Conservation (phyloP, 2,888 invertebrate species). For the Drosophila siamana region DNA sequence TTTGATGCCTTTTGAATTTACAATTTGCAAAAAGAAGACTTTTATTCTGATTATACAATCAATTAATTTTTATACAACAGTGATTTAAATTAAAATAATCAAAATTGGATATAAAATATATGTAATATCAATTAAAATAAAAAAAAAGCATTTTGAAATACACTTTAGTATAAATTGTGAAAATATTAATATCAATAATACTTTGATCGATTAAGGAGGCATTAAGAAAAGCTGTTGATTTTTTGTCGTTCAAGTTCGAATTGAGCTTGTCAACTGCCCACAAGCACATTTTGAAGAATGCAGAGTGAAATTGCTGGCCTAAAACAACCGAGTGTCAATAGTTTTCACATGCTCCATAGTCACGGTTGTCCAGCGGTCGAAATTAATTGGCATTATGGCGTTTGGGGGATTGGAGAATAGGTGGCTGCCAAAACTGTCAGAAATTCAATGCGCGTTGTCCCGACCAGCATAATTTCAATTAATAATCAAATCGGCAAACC, state of each 20-base stretch:
- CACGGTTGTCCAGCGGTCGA: constrained; percentile 21
- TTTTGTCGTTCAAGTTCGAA: not conserved
- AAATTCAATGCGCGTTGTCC: constrained; percentile 69
- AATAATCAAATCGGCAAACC: constrained; percentile 73
- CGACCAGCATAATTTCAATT: constrained; percentile 74
- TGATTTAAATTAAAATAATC: too few species aligned
- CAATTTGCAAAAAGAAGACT: too few species aligned
- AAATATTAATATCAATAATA: too few species aligned
- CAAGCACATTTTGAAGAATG: not conserved
- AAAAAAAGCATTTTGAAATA: too few species aligned
- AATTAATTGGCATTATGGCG: constrained; percentile 47
- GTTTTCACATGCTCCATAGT: constrained; percentile 21
- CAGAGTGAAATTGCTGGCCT: constrained; percentile 1
- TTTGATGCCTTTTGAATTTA: too few species aligned
- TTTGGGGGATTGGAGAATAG: constrained; percentile 33
- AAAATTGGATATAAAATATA: too few species aligned
- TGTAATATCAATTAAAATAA: too few species aligned
- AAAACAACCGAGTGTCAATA: constrained; percentile 1
- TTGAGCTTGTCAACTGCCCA: not conserved
- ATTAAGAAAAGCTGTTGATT: too few species aligned
- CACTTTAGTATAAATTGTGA: too few species aligned
- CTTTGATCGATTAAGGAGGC: too few species aligned
- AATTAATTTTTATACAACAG: too few species aligned
- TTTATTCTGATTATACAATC: too few species aligned
- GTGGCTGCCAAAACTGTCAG: constrained; percentile 71